Base-by-base conservation (phyloP, 2,888 invertebrate genomes). In the Mythimna impura region DNA sequence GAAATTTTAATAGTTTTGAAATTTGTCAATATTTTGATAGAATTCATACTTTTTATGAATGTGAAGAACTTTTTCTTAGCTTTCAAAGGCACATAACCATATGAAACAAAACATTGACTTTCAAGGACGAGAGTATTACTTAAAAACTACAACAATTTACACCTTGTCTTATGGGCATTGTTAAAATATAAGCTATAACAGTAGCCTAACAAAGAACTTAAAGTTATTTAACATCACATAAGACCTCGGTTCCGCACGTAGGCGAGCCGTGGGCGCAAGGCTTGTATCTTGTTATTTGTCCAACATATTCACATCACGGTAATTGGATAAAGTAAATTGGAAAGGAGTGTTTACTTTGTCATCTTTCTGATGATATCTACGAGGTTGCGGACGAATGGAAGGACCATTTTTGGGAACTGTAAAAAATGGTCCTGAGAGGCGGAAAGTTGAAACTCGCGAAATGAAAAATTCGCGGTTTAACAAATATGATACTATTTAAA, bases 191-290 rank as follows among this genome's bases (percentile, higher is more conserved):
- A 64, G 36, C 34, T 25, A 36, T 57, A 63, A 50, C 34, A 60
- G 12, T 52, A 81, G 57, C 78, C 34, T 77, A 43, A 66, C 52
- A 54, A 76, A 77, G 81, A 76, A 71, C 17, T 58, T 62, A 76
- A 62, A 69, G 20, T 71, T 71, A 72, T 78, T 81, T 64, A 78
- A 72, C 63, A 66, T 72, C 65, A 65, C 65, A 66, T 52, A 78
- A 76, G 80, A 76, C 87, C 84, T 86, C 75, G 87, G 60, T 3
- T 40, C 30, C 60, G 36, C 69, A 84, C 73, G 86, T 87, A 82
- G 84, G 86, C 76, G 83, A 63, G n/a, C 57, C 75, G 86, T 86
- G 87, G 86, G 86, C 72, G 84, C 86, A 81, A 85, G 83, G 83
- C 79, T 84, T 83, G 83, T 84, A 66, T 82, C 73, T 73, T 47